Conservation (phyloP, 2,888 invertebrate genomes). For the Scaptomyza reducta region DNA sequence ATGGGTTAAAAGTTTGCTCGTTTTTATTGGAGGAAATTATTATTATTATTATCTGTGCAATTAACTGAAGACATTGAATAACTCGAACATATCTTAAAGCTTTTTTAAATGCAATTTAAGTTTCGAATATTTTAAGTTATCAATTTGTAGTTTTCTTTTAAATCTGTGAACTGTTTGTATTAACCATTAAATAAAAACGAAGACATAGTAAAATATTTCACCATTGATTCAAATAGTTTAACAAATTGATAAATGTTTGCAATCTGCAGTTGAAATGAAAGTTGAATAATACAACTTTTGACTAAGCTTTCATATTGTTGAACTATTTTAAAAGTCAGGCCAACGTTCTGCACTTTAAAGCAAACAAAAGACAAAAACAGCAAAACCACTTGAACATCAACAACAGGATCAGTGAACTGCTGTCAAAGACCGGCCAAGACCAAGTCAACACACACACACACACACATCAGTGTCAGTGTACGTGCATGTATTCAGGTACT, state of each 20-base stretch:
- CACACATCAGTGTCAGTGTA: neutral
- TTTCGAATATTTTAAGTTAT: neutral
- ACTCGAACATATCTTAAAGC: too few relatives aligned
- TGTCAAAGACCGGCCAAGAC: constrained; percentile 41
- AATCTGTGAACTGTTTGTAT: too few relatives aligned
- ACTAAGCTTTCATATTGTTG: neutral
- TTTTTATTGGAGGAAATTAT: too few relatives aligned
- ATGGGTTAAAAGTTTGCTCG: constrained; percentile 20
- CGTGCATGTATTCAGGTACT: constrained; percentile 19
- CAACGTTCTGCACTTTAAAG: constrained; percentile 9
- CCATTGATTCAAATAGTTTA: constrained; percentile 1
- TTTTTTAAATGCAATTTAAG: too few relatives aligned
- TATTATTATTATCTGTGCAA: too few relatives aligned
- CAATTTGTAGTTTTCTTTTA: too few relatives aligned
- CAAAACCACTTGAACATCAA: constrained; percentile 11
- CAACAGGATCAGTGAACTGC: constrained; percentile 55
- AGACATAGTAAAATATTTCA: too few relatives aligned
- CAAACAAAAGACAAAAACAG: neutral
- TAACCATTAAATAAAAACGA: too few relatives aligned
- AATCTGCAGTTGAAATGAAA: constrained; percentile 4
- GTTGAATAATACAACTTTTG: constrained; percentile 2
- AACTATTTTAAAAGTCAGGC: constrained; percentile 3
- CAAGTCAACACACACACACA: constrained; percentile 3
- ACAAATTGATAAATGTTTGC: neutral
- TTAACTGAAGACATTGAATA: too few relatives aligned